Evolutionary conservation across 2,888 invertebrate species (phyloP).

Genomic region (Ormyrus labotus): DNA sequence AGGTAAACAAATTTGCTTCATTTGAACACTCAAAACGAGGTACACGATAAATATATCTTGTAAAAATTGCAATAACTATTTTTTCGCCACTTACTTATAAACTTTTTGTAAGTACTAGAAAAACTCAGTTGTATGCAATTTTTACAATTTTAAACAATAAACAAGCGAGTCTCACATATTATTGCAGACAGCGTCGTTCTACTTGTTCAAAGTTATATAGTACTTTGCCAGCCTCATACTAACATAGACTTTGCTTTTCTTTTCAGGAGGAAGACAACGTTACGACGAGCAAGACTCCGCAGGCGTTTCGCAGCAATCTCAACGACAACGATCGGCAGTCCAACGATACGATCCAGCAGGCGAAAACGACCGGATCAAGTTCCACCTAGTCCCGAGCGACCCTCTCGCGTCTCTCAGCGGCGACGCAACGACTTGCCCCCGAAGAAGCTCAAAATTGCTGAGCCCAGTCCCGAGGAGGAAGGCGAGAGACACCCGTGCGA

Average conservation of each 20-base stretch:
- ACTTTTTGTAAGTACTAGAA: too few species aligned
- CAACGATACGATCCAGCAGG: background rate
- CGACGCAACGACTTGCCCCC: background rate
- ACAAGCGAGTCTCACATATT: background rate
- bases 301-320: background rate
- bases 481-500: constrained; percentile 24
- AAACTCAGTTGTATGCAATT: too few species aligned
- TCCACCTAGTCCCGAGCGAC: too few species aligned
- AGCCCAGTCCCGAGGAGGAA: background rate
- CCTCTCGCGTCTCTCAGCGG: background rate
- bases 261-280: constrained; percentile 28
- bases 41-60: too few species aligned
- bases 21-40: too few species aligned
- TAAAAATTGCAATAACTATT: background rate
- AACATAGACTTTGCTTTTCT: constrained; percentile 35
- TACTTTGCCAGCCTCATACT: background rate
- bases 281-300: background rate
- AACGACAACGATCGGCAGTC: background rate
- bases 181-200: background rate
- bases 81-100: background rate
- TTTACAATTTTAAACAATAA: background rate
- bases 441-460: background rate
- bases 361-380: background rate
- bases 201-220: background rate
- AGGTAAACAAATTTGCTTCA: background rate